Base-by-base conservation (phyloP, 2,797 vertebrate species). In the Molothrus aeneus region DNA sequence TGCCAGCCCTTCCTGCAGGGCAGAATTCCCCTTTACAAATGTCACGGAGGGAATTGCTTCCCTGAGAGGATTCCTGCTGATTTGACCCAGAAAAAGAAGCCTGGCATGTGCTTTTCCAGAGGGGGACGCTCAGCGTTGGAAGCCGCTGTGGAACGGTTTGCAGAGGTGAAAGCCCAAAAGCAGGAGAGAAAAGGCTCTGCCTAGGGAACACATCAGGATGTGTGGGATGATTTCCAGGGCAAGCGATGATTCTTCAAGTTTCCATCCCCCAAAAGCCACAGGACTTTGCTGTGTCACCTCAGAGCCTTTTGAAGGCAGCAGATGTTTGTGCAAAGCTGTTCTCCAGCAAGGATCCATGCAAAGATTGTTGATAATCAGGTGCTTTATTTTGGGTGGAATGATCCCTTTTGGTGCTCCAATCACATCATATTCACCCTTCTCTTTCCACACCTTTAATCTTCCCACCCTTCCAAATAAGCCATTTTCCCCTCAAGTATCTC, bases 281-380 rank as follows among this genome's bases (percentile, higher is more conserved):
- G 31, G 26, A 17, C 26, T 71, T 61, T 12, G 13, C 60, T 57
- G 20, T 12, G 25, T 25, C 54, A 42, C 32, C 48, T 48, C 43
- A 2, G 19, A 71, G 42, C 4, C 1, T 29, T 79, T 2, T 19
- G 80, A 72, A 82, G 69, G 48, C 31, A 66, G 42, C 1, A 16
- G 43, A 36, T 31, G 20, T 53, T 77, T 60, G 51, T 48, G 36
- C 40, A 66, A 60, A 89, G 25, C 47, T 63, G 11, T 11, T 85
- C n/a, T 69, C 7, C 0, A 50, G n/a, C 36, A 43, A 8, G 0
- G 0, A 19, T 45, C 83, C 29, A 1, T 6, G 4, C 31, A 13
- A 51, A 51, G 51, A 74, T 20, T 13, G 40, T 25, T 56, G 61
- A 45, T 45, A 61, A 69, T 4, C 34, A 29, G 21, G 53, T 38